Evolutionary conservation across 2,797 vertebrate species (phyloP).

Genomic region (Melopsittacus undulatus): DNA sequence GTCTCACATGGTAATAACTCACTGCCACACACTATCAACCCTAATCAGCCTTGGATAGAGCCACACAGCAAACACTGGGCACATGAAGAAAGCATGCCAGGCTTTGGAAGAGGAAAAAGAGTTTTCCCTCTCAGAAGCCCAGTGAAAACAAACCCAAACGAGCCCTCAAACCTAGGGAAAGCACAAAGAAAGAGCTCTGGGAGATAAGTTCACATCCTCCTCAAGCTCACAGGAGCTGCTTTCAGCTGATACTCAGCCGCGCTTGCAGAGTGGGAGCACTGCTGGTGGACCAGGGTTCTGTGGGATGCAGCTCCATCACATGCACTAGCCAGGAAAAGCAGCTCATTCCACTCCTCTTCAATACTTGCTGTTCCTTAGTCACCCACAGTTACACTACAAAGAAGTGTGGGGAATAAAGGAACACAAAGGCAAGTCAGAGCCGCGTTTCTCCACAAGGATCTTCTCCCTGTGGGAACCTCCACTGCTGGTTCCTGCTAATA

Average conservation of each 20-base stretch:
- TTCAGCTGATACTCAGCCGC: background rate
- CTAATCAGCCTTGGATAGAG: background rate
- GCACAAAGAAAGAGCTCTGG: background rate
- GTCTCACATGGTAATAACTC: background rate
- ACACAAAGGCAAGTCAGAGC: background rate
- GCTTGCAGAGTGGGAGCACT: fast-evolving
- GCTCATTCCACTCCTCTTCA: background rate
- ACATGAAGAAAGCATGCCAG: background rate
- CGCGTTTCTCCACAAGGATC: background rate
- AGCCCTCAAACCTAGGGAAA: background rate
- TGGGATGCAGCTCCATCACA: fast-evolving
- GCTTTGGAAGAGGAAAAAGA: background rate
- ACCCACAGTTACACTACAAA: fast-evolving
- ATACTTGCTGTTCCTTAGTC: background rate
- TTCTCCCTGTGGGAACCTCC: constrained; percentile 44
- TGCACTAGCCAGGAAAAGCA: background rate
- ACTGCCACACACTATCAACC: background rate
- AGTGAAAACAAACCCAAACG: background rate
- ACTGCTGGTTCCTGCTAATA: background rate
- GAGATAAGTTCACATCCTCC: background rate
- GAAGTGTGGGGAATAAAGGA: background rate
- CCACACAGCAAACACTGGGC: background rate
- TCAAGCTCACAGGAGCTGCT: background rate
- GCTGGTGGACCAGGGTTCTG: fast-evolving
- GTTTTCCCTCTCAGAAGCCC: background rate